Conservation (phyloP, 2,797 vertebrate species). For the Morus bassanus region DNA sequence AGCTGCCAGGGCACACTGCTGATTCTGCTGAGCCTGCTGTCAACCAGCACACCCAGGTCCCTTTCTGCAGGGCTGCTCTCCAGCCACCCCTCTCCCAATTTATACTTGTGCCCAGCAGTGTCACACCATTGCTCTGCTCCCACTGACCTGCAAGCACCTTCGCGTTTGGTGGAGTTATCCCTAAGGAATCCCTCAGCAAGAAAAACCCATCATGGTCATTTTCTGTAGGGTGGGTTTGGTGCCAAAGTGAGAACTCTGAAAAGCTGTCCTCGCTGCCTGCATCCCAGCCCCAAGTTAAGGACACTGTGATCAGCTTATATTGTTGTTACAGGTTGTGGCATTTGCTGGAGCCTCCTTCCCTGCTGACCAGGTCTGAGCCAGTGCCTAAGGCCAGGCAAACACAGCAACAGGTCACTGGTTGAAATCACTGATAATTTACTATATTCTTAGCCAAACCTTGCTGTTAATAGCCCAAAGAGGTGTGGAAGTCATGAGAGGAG, state of each 20-base stretch:
- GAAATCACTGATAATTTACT: background rate
- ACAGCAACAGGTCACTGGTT: background rate
- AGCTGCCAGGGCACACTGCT: background rate
- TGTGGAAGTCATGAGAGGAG: background rate
- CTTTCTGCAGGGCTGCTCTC: background rate
- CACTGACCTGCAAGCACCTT: background rate
- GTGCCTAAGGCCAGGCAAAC: background rate
- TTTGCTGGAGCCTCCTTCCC: background rate
- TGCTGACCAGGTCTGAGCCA: accelerated
- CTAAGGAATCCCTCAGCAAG: background rate
- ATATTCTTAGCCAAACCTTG: background rate
- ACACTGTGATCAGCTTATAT: accelerated
- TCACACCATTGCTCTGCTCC: background rate
- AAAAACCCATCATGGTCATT: background rate
- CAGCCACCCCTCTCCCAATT: background rate
- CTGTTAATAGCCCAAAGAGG: background rate
- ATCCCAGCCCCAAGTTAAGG: background rate
- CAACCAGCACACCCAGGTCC: background rate
- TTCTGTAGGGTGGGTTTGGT: background rate
- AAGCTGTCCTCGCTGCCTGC: accelerated
- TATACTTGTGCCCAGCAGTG: background rate
- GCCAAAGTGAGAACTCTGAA: background rate
- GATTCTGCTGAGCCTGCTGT: accelerated
- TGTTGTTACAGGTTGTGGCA: background rate
- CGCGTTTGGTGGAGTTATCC: background rate